Base-by-base conservation (phyloP, 2,797 vertebrate genomes). In the Aphelocoma californica region DNA sequence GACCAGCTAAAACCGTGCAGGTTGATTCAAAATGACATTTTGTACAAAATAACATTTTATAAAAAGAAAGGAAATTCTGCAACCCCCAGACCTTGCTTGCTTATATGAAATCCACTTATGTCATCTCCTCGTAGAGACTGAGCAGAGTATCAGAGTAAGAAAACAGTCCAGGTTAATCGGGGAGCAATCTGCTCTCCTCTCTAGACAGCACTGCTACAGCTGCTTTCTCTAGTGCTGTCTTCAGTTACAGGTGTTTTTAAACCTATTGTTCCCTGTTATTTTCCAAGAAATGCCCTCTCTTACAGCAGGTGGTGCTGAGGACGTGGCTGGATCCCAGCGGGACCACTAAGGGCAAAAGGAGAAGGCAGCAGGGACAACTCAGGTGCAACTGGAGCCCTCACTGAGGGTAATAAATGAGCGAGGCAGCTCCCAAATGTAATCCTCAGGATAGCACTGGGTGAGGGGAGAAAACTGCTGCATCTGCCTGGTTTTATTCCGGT, bases 331-430 rank as follows among this genome's bases (percentile, higher is more conserved):
- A 53, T 10, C 2, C 0, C 60, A 9, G 51, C 5, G 72, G 53
- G 42, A 66, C 21, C 24, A 2, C 14, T 48, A 14, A 80, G 24
- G 18, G 19, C 36, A 47, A 54, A 0, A 7, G 44, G 25, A 90
- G 86, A 90, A 74, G 42, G 54, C 60, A 60, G 12, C 2, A 5
- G 53, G 60, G 32, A 51, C 36, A 87, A 14, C 24, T 32, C 79
- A 66, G n/a, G 28, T 82, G 84, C 7, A 56, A 40, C 26, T 1
- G 3, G 25, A 88, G 10, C 21, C 17, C n/a, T 78, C 38, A 10
- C 12, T 7, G 19, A 34, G 25, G 28, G 47, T 36, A 73, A 71
- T 0, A 67, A 56, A 53, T 1, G 7, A 73, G 21, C 0, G 0
- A 48, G 29, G 18, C 31, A 53, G 29, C 14, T 78, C 72, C 45